Evolutionary conservation across 2,888 invertebrate species (phyloP).

Genomic region (Luperina testacea): DNA sequence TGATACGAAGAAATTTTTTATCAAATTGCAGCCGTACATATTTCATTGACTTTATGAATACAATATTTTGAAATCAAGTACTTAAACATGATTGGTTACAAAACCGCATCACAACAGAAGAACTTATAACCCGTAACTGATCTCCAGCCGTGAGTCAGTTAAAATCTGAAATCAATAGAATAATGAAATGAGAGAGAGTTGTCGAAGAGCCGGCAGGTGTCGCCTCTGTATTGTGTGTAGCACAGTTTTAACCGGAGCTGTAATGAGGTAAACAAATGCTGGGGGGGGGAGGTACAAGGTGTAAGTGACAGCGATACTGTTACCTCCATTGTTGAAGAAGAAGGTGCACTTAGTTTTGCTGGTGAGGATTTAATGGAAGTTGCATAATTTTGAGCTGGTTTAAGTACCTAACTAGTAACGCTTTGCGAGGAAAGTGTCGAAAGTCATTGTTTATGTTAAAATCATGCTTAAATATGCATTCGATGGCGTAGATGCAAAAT

Average conservation of each 20-base stretch:
- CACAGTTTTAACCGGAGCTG: conserved; percentile 81
- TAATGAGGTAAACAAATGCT: conserved; percentile 85
- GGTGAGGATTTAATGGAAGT: conserved; percentile 11
- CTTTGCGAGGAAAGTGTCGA: conserved; percentile 14
- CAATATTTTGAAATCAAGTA: conserved; percentile 2
- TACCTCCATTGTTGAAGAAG: conserved; percentile 27
- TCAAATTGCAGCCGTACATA: not conserved
- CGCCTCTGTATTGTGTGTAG: conserved; percentile 74
- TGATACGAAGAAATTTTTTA: not conserved
- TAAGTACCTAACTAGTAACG: conserved; percentile 14
- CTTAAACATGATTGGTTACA: not conserved
- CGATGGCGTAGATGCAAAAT: not conserved
- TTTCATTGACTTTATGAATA: not conserved
- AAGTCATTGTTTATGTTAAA: not conserved
- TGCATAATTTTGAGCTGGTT: conserved; percentile 31
- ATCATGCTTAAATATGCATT: not conserved
- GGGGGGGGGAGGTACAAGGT: conserved; percentile 59
- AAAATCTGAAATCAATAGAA: conserved; percentile 61
- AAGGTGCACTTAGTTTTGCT: conserved; percentile 34
- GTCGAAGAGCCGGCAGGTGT: conserved; percentile 77
- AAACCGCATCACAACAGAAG: conserved; percentile 15
- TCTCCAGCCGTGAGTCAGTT: conserved; percentile 34
- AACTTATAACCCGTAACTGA: conserved; percentile 5
- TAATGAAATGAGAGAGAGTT: conserved; percentile 65
- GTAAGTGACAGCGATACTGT: conserved; percentile 59